phyloP scores from a whole-genome alignment of 2,113 vertebrate species.

The Varanus komodoensis region DNA sequence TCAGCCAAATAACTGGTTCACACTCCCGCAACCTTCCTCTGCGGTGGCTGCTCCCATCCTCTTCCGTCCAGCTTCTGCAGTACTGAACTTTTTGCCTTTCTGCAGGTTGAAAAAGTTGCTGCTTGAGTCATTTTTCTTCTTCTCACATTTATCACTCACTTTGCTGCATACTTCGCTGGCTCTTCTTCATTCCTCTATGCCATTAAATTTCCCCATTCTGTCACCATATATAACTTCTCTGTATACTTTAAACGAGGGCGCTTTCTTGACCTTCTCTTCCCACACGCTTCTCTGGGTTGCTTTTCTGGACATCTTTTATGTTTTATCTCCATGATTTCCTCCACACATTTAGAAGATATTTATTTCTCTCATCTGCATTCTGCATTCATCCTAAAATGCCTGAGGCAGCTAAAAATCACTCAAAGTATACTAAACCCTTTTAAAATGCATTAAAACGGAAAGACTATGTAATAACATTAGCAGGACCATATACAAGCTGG shows the following conservation, averaged over 20 bases:
- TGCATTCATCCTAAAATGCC: not conserved
- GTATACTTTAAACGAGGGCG: not conserved
- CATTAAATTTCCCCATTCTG: not conserved
- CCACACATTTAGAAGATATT: not conserved
- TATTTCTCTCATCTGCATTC: conserved; percentile 6
- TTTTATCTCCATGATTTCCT: not conserved
- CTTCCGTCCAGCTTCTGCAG: not conserved
- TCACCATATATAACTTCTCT: not conserved
- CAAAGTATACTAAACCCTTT: not conserved
- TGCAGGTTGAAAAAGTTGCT: not conserved
- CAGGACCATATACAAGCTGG: not conserved
- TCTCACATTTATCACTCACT: not conserved
- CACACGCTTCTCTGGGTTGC: not conserved
- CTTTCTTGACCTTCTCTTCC: not conserved
- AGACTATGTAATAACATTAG: not conserved
- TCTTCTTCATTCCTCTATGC: not conserved
- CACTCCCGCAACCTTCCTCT: conserved; percentile 1
- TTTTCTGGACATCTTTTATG: not conserved
- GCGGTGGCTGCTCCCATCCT: not conserved
- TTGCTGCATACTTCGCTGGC: not conserved
- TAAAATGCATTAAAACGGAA: not conserved
- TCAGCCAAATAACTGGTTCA: not conserved
- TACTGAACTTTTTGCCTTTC: conserved; percentile 3
- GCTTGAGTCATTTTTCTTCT: conserved; percentile 20
- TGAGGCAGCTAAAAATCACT: not conserved